Percentiles rank a stretch among this genome's conserved stretches.
These are phyloP conservation scores for Cheumatopsyche charites DNA, from an alignment of 1,140 invertebrate species.

Conservation along the genomic window DNA sequence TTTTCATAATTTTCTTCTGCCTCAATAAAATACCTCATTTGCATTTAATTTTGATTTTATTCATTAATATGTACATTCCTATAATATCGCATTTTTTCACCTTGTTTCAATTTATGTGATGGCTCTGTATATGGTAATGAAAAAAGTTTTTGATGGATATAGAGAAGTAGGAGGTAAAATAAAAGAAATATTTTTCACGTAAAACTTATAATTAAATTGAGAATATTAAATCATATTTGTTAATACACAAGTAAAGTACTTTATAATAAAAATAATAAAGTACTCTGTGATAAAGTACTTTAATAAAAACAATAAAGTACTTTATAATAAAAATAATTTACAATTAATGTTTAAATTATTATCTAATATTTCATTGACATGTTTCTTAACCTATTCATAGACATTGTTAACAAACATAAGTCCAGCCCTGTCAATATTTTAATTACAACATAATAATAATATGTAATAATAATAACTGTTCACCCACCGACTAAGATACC, in stretches of 20 bases:
- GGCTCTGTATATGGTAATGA: too few relatives aligned
- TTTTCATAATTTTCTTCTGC: too few relatives aligned
- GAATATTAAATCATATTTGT: slow-evolving; percentile 24
- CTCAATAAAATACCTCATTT: too few relatives aligned
- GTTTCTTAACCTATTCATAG: slow-evolving; percentile 35
- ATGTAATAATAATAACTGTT: slow-evolving; percentile 30
- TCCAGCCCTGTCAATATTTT: slow-evolving; percentile 41
- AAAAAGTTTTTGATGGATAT: background rate
- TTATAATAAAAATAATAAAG: slow-evolving; percentile 13
- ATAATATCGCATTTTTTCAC: too few relatives aligned
- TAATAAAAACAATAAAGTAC: background rate
- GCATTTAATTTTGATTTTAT: too few relatives aligned
- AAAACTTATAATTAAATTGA: slow-evolving; percentile 28
- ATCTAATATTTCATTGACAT: slow-evolving; percentile 42
- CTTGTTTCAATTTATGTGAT: too few relatives aligned
- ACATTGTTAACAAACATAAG: slow-evolving; percentile 35
- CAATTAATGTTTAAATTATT: slow-evolving; percentile 40
- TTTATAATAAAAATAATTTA: slow-evolving; percentile 35
- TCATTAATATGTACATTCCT: too few relatives aligned
- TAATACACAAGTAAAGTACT: slow-evolving; percentile 23
- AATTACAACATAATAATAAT: slow-evolving; percentile 36
- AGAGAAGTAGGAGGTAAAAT: background rate
- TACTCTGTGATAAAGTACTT: background rate
- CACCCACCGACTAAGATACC: slow-evolving; percentile 40
- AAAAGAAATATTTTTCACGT: slow-evolving; percentile 17